Evolutionary conservation across 2,113 vertebrate genomes (phyloP), one percentile per base, ranked within the genome.

Genomic region (Hydrolagus affinis): DNA sequence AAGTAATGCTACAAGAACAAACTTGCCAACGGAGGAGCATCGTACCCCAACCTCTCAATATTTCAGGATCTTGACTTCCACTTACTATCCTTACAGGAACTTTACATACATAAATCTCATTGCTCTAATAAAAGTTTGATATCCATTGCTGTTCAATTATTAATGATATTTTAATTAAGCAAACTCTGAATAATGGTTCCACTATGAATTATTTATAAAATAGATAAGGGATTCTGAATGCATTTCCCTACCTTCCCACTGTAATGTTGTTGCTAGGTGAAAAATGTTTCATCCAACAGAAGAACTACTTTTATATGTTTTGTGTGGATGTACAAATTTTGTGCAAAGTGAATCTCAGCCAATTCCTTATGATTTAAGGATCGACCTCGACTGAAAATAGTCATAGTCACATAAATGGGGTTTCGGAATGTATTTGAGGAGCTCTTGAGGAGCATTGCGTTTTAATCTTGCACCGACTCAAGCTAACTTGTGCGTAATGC

Each of bases 31-130:
- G 44, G 44, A 44, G 44, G 44, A 44, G 44, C 44, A 44, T 3
- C 44, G 6, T 44, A 44, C 44, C 1, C 28, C 25, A 14, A 0
- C 23, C 70, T 28, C 25, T 30, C 15, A 10, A 17, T 23, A 83
- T 30, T 66, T 83, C 66, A 83, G 44, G 44, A 44, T 44, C 44
- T 77, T 60, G n/a, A 6, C 75, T 77, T n/a, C 32, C 25, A 57
- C 44, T 80, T 62, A 12, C 11, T 23, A 0, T 80, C 76, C 76
- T 28, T 8, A 66, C 9, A 66, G 78, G 25, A 1, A 56, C 23
- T 30, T 23, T 66, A 64, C 60, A 68, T 17, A 21, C 62, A 30
- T 83, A 83, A 83, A 83, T 68, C 78, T 68, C 78, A 83, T 9
- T 66, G 11, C 62, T 68, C 19, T 66, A 78, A 68, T 66, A 83